Evolutionary conservation across 1,140 invertebrate genomes (phyloP).

Genomic region (Saccostrea echinata): DNA sequence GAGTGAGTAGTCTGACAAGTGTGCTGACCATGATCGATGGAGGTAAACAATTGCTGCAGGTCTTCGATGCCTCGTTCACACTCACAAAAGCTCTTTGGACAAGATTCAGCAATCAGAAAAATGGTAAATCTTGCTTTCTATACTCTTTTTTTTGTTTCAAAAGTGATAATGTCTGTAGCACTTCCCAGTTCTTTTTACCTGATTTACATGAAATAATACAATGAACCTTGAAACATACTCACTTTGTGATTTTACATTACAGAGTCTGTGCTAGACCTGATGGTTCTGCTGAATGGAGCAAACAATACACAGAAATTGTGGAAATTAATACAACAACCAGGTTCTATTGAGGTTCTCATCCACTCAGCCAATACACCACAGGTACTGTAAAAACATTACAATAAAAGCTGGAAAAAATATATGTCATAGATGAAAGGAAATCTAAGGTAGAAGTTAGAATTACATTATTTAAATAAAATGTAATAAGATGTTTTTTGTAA

Average conservation of each 20-base stretch:
- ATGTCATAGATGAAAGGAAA: too few relatives aligned
- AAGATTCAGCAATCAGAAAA: not conserved
- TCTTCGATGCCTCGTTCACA: not conserved
- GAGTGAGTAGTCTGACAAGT: not conserved
- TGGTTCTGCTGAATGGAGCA: slow-evolving; percentile 55
- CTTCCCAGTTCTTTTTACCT: not conserved
- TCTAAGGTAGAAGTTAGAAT: too few relatives aligned
- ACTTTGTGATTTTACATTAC: not conserved
- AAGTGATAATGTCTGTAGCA: not conserved
- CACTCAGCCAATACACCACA: slow-evolving; percentile 61
- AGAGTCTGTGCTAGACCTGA: slow-evolving; percentile 56
- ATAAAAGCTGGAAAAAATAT: not conserved
- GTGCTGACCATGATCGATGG: not conserved
- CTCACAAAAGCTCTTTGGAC: not conserved
- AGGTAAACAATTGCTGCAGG: not conserved
- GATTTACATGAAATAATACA: not conserved
- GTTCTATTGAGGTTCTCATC: slow-evolving; percentile 61
- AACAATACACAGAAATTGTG: slow-evolving; percentile 56
- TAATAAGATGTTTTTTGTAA: too few relatives aligned
- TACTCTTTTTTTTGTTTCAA: not conserved
- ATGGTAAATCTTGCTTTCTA: not conserved
- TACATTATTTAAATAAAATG: too few relatives aligned
- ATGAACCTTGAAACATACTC: not conserved
- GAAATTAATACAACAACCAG: slow-evolving; percentile 57
- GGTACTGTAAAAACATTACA: slow-evolving; percentile 44